These are phyloP conservation scores for Tangachromis dhanisi DNA, from an alignment of 2,113 vertebrate genomes.

Conservation along the genomic window DNA sequence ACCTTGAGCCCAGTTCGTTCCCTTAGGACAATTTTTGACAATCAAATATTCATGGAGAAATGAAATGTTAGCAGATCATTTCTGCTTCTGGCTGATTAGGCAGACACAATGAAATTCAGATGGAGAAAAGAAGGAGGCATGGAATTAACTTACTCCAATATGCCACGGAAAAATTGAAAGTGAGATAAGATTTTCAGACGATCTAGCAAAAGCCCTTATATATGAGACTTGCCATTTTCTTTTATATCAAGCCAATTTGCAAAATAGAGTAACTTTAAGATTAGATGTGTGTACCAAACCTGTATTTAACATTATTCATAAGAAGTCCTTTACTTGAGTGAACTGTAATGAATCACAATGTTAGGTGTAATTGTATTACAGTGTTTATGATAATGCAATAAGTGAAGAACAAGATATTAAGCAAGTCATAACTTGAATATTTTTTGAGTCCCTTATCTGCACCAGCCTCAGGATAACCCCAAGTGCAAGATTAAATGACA, in stretches of 20 bases:
- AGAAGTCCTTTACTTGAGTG: background rate
- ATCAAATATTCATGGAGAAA: conserved; percentile 73
- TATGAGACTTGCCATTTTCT: background rate
- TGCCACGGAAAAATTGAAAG: conserved; percentile 41
- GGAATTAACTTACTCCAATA: conserved; percentile 47
- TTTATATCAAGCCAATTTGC: conserved; percentile 1
- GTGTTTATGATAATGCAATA: background rate
- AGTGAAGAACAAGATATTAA: background rate
- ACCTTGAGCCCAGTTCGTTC: conserved; percentile 57
- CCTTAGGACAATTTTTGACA: conserved; percentile 64
- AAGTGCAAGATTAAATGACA: background rate
- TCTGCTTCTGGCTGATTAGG: conserved; percentile 61
- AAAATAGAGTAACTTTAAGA: background rate
- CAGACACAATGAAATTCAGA: conserved; percentile 59
- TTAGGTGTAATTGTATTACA: background rate
- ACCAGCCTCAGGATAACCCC: background rate
- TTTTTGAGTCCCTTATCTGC: background rate
- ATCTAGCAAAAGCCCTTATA: background rate
- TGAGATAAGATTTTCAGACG: conserved; percentile 43
- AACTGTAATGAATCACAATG: background rate
- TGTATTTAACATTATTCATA: background rate
- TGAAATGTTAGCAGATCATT: conserved; percentile 71
- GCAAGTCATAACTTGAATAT: background rate
- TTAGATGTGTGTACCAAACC: background rate
- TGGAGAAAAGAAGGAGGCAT: conserved; percentile 37